Evolutionary conservation across 2,113 vertebrate genomes (phyloP), one percentile per base, ranked within the genome.

Genomic region (Hydropotes inermis): DNA sequence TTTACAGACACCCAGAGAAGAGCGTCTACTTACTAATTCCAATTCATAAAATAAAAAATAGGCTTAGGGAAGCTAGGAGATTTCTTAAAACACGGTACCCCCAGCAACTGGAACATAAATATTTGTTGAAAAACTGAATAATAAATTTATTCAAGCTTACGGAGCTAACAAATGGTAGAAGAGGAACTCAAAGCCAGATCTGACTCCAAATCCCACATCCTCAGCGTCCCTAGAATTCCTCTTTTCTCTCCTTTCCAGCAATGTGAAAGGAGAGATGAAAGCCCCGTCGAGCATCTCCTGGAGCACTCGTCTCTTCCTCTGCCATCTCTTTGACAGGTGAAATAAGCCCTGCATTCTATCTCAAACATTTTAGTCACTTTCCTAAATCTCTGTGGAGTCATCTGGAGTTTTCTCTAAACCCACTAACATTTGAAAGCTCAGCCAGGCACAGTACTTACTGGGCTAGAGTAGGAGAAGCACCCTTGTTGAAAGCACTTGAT

Each of bases 61-160:
- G 58, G 27, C 61, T 92, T 52, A 74, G 45, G 43, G 39, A 96
- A 23, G 39, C 61, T 64, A 91, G 85, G n/a, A 64, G 47, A 87
- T 55, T 86, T 61, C 91, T 47, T 94, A 85, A 89, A 81, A 19
- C 4, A 54, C 28, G 14, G 25, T 52, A 70, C 60, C 36, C 33
- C 33, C 5, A 58, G 45, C 3, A n/a, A 28, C 50, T 43, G 11
- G 36, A 70, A 92, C 33, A 97, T 67, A 95, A 61, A 91, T 89
- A 91, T 84, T 74, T 83, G 90, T 45, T 61, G 39, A 67, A 83
- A 95, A 64, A 94, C 67, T 67, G 85, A 76, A 61, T 85, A 90
- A 89, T 84, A 47, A 8, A 84, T 67, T 64, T 94, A 83, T 89
- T 81, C n/a, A 12, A 78, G 78, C 55, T 91, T 47, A 93, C 1